These are phyloP conservation scores for Serinus canaria DNA, from an alignment of 2,113 vertebrate genomes.

Conservation along the genomic window DNA sequence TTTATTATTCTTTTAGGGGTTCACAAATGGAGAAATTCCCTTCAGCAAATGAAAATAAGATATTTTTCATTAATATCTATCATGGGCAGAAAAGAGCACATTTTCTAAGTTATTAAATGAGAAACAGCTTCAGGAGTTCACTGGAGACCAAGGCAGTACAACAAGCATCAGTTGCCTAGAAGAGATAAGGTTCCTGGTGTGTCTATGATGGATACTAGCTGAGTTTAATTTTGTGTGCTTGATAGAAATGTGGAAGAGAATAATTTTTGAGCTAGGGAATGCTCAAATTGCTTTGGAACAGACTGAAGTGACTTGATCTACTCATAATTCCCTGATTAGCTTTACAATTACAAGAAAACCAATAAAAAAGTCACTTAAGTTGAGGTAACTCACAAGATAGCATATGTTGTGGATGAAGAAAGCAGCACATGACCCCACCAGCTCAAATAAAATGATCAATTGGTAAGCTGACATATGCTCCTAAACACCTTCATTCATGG, in stretches of 20 bases:
- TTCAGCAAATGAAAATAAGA: neutral
- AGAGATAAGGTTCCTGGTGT: neutral
- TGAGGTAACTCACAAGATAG: neutral
- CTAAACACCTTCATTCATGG: neutral
- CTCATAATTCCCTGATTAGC: neutral
- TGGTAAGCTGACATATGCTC: neutral
- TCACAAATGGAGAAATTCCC: neutral
- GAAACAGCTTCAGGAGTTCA: neutral
- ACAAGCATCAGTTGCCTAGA: neutral
- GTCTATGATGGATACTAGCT: neutral
- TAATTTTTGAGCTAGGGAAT: neutral
- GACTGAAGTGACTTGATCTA: neutral
- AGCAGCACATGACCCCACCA: neutral
- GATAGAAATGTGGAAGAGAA: neutral
- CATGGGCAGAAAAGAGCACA: neutral
- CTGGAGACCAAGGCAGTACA: neutral
- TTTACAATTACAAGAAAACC: neutral
- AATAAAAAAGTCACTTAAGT: neutral
- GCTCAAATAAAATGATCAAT: neutral
- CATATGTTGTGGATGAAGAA: neutral
- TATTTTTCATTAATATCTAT: neutral
- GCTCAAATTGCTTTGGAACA: neutral
- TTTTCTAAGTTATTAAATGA: neutral
- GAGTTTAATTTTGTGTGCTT: neutral
- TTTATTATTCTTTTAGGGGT: neutral